A percentile compares a stretch with the other conserved stretches of the same genome.
phyloP scores from a whole-genome alignment of 1,140 invertebrate species.

The Trichoplusia ni region DNA sequence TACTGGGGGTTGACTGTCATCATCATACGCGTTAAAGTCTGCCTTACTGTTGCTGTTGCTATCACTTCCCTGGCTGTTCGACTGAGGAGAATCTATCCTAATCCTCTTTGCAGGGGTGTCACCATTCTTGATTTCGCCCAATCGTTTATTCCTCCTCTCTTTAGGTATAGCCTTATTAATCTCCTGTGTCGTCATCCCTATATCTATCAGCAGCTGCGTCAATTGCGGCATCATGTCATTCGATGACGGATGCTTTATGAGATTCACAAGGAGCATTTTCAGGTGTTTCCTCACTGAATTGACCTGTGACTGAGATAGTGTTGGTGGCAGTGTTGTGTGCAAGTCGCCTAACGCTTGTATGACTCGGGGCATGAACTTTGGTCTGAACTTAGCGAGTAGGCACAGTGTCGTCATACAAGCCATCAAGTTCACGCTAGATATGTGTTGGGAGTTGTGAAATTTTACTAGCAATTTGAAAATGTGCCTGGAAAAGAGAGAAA shows the following conservation, averaged over 20 bases:
- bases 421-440: conserved; percentile 97
- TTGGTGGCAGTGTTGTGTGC: conserved; percentile 95
- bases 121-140: conserved; percentile 67
- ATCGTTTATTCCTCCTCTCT: conserved; percentile 73
- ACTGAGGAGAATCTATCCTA: conserved; percentile 78
- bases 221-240: conserved; percentile 91
- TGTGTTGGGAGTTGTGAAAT: conserved; percentile 96
- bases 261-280: conserved; percentile 92
- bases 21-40: conserved; percentile 75
- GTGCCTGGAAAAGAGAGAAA: conserved; percentile 83
- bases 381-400: conserved; percentile 93
- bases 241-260: conserved; percentile 94
- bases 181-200: conserved; percentile 94
- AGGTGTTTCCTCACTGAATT: conserved; percentile 97
- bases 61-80: conserved; percentile 73
- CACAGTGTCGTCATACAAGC: conserved; percentile 97
- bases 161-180: conserved; percentile 87
- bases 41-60: conserved; percentile 71
- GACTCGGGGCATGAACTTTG: conserved; percentile 93
- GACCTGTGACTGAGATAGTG: conserved; percentile 97
- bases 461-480: conserved; percentile 94
- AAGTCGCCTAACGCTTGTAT: conserved; percentile 88
- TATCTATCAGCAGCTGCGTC: conserved; percentile 92
- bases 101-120: conserved; percentile 70
- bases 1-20: conserved; percentile 51